Evolutionary conservation across 53 echinoderm and acorn worm genomes (phyloP), one percentile per base, ranked within the genome.

Genomic region (Holothuria scabra): DNA sequence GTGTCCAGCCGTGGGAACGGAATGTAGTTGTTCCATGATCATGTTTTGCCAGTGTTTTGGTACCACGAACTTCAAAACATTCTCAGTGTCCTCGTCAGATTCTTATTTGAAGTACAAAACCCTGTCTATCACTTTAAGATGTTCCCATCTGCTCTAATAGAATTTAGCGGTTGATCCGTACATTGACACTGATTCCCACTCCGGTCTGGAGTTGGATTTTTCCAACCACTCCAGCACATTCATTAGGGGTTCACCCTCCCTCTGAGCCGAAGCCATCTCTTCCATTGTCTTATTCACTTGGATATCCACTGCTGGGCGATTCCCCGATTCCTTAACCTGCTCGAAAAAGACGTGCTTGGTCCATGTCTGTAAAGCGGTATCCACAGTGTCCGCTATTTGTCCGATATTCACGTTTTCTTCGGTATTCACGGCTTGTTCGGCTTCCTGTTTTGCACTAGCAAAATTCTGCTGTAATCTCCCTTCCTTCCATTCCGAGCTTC

Each of bases 101-200:
- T 92, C 95, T 90, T 90, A 92, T 59, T 14, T 79, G 21, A 86
- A 28, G 32, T 67, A 82, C 12, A 95, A 70, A 14, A 63, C 25
- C 9, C 88, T 84, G 12, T 86, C 25, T 38, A 35, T 26, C 1
- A 89, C 74, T 22, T 66, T 28, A 4, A 91, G 32, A 30, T 87
- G 85, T n/a, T 87, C 87, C 91, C 87, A 92, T 14, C 76, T 89
- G n/a, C 34, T 25, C 81, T 90, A 82, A 14, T 87, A 84, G 3
- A 83, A 46, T 38, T 85, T 93, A 28, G 25, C 60, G 28, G 74
- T 74, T 19, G 55, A 14, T 5, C 86, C 66, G 16, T 61, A 31
- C 9, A 41, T 28, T 7, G 87, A 63, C 28, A 80, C 13, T 5
- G 58, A 67, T 46, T 74, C 66, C 84, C 83, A 85, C 5, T 75